These are phyloP conservation scores for Caradrina kadenii DNA, from an alignment of 2,888 invertebrate species.

Conservation along the genomic window DNA sequence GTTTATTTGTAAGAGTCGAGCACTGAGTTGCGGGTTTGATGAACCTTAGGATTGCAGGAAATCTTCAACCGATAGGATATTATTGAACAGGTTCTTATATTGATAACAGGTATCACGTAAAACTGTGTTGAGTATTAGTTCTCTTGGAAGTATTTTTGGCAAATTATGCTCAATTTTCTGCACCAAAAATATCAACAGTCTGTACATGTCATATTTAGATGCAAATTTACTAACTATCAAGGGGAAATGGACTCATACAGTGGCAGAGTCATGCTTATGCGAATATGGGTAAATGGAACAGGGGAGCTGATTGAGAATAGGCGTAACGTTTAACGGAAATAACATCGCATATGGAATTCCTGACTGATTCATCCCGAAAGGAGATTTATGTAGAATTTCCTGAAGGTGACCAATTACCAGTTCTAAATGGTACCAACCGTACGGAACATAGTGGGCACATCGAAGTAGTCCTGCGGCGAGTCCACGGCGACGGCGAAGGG, in stretches of 20 bases:
- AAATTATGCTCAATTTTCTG: not conserved
- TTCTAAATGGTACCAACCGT: conserved; percentile 91
- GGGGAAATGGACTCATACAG: conserved; percentile 18
- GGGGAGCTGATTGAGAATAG: conserved; percentile 46
- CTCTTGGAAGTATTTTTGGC: not conserved
- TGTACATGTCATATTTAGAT: not conserved
- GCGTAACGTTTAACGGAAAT: conserved; percentile 25
- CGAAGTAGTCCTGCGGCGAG: conserved; percentile 94
- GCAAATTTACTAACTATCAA: conserved; percentile 1
- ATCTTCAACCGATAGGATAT: conserved; percentile 13
- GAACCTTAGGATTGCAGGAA: conserved; percentile 45
- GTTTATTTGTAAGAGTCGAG: conserved; percentile 36
- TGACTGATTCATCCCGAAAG: not conserved
- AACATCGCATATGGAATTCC: conserved; percentile 3
- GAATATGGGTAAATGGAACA: conserved; percentile 55
- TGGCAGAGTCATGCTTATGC: conserved; percentile 27
- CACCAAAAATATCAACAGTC: not conserved
- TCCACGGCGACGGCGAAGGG: conserved; percentile 95
- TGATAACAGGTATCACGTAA: conserved; percentile 7
- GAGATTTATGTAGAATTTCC: not conserved
- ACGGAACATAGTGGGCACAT: conserved; percentile 96
- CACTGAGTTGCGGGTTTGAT: conserved; percentile 34
- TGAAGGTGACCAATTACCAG: not conserved
- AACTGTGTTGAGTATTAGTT: not conserved
- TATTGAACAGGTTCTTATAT: not conserved